Evolutionary conservation across 2,113 vertebrate genomes (phyloP).

Genomic region (Cochlearius cochlearius): DNA sequence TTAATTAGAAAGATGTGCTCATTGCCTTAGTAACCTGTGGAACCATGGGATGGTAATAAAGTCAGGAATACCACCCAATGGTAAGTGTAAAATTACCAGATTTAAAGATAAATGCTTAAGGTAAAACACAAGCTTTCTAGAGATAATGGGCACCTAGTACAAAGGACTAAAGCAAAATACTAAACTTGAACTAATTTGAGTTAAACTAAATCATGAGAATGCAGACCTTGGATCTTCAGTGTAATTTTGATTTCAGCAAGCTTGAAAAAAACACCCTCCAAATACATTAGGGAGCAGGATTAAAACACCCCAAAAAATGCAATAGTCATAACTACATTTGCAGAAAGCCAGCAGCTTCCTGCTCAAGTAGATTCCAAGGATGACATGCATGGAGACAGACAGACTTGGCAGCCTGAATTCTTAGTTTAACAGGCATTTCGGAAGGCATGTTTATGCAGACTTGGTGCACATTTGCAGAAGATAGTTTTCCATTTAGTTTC

Average conservation of each 20-base stretch:
- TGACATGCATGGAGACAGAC: background rate
- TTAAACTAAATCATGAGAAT: background rate
- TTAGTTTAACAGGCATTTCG: background rate
- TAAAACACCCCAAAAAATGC: background rate
- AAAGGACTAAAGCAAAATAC: background rate
- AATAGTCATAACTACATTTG: background rate
- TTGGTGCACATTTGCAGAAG: background rate
- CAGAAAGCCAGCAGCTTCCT: background rate
- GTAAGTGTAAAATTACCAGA: background rate
- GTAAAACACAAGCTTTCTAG: background rate
- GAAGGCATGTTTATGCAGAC: background rate
- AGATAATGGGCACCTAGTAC: background rate
- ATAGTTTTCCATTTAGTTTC: background rate
- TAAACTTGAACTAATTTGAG: background rate
- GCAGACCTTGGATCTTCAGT: background rate
- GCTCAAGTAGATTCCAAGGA: background rate
- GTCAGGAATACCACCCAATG: background rate
- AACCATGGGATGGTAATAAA: background rate
- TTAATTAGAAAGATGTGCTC: background rate
- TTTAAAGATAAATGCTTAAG: background rate
- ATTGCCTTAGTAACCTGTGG: background rate
- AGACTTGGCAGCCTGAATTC: background rate
- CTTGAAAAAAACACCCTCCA: background rate
- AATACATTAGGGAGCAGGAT: background rate
- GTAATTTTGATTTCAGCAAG: background rate